A percentile compares a stretch with the other conserved stretches of the same genome.
phyloP scores from a whole-genome alignment of 2,797 vertebrate genomes.

The Sarcophilus harrisii region DNA sequence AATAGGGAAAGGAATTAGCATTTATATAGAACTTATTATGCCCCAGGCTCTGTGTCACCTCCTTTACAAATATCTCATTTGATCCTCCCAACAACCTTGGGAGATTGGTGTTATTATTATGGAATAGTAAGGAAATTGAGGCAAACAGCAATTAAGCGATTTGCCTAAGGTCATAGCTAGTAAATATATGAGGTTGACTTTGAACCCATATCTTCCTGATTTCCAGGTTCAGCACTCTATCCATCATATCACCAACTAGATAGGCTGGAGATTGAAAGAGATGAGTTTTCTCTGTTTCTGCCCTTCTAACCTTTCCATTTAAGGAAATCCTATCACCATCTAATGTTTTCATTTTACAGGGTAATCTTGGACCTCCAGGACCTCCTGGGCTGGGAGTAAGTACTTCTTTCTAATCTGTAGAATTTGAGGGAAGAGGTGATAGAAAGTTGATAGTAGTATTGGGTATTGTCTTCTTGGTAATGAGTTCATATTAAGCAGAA shows the following conservation, averaged over 20 bases:
- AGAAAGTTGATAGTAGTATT: background rate
- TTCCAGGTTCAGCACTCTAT: background rate
- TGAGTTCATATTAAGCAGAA: background rate
- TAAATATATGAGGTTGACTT: background rate
- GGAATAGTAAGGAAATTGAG: background rate
- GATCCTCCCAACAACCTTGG: background rate
- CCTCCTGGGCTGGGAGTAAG: conserved; percentile 95
- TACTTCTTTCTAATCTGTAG: conserved; percentile 65
- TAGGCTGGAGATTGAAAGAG: background rate
- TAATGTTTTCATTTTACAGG: conserved; percentile 83
- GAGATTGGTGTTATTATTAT: background rate
- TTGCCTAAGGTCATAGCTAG: background rate
- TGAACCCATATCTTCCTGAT: background rate
- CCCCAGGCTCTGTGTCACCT: background rate
- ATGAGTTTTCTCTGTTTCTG: background rate
- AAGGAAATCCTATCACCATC: background rate
- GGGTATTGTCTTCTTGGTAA: background rate
- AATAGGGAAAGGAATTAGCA: background rate
- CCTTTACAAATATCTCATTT: background rate
- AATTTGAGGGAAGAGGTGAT: background rate
- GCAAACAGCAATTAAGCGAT: background rate
- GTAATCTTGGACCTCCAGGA: conserved; percentile 92
- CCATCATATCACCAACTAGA: background rate
- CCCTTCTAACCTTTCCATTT: background rate
- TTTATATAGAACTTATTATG: background rate